Conservation (phyloP, 2,113 vertebrate genomes). For the Propithecus coquereli region DNA sequence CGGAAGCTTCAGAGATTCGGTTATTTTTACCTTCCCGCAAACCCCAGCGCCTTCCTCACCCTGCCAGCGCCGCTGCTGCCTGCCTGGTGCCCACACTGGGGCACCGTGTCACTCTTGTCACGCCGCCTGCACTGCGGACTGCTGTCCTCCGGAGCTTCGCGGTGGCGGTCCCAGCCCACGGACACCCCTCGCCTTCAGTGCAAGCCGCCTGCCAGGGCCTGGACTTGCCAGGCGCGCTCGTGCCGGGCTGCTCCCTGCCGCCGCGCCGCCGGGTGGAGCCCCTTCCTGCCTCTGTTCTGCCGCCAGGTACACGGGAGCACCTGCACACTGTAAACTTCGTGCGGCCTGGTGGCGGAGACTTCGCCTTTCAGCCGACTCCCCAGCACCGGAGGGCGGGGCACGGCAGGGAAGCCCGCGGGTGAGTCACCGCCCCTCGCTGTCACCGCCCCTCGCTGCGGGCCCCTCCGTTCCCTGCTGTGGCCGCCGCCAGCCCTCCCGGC, state of each 20-base stretch:
- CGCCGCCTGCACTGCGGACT: background rate
- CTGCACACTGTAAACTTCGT: too few species aligned
- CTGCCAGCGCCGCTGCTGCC: background rate
- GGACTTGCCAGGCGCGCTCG: fast-evolving
- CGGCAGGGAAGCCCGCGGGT: background rate
- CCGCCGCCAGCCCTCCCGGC: background rate
- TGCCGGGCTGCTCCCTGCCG: background rate
- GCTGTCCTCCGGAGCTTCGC: background rate
- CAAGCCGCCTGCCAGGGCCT: background rate
- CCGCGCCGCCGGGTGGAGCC: background rate
- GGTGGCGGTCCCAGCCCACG: background rate
- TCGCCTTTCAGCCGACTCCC: background rate
- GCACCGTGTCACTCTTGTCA: background rate
- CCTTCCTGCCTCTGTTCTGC: background rate
- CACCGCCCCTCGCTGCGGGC: background rate
- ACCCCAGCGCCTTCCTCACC: too few species aligned
- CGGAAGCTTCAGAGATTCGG: too few species aligned
- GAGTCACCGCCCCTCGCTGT: background rate
- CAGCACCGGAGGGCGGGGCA: background rate
- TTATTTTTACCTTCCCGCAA: too few species aligned
- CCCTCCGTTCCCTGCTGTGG: background rate
- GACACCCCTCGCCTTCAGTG: background rate
- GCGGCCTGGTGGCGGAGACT: background rate
- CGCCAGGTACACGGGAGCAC: too few species aligned
- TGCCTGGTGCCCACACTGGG: background rate